A percentile compares a stretch with the other conserved stretches of the same genome.
Evolutionary conservation across 1,140 invertebrate genomes (phyloP).

Genomic region (Drosophila nigrodunni): DNA sequence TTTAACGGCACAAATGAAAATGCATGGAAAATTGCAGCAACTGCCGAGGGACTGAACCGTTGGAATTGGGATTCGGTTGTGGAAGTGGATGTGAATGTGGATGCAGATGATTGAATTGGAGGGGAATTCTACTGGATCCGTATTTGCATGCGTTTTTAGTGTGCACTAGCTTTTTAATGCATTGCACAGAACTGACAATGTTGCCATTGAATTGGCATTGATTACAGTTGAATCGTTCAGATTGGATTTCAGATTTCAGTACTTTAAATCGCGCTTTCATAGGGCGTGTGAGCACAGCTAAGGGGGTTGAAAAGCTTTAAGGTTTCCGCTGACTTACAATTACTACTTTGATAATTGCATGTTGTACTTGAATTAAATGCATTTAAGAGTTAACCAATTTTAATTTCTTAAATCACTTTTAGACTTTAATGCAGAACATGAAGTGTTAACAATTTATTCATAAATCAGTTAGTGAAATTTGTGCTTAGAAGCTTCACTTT

Average conservation of each 20-base stretch:
- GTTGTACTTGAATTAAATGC: not conserved
- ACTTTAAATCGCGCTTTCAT: conserved; percentile 7
- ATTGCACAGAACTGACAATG: conserved; percentile 51
- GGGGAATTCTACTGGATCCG: not conserved
- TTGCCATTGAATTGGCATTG: conserved; percentile 66
- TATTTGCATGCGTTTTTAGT: conserved; percentile 73
- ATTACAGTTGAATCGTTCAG: conserved; percentile 50
- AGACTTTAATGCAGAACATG: too few relatives aligned
- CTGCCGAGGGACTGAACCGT: conserved; percentile 10
- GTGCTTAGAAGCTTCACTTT: too few relatives aligned
- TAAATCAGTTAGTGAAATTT: too few relatives aligned
- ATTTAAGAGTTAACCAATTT: too few relatives aligned
- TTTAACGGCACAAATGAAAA: conserved; percentile 59
- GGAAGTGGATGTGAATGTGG: not conserved
- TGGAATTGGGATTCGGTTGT: not conserved
- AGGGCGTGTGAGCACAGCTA: not conserved
- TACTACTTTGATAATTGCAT: too few relatives aligned
- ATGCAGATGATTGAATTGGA: not conserved
- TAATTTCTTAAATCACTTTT: too few relatives aligned
- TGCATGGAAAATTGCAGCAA: conserved; percentile 72
- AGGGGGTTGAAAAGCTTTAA: not conserved
- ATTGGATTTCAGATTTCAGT: conserved; percentile 32
- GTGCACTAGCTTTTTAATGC: conserved; percentile 67
- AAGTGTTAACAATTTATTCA: too few relatives aligned
- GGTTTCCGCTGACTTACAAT: too few relatives aligned